These are phyloP conservation scores for Calephelis perditalis DNA, from an alignment of 2,888 invertebrate species.

Conservation along the genomic window DNA sequence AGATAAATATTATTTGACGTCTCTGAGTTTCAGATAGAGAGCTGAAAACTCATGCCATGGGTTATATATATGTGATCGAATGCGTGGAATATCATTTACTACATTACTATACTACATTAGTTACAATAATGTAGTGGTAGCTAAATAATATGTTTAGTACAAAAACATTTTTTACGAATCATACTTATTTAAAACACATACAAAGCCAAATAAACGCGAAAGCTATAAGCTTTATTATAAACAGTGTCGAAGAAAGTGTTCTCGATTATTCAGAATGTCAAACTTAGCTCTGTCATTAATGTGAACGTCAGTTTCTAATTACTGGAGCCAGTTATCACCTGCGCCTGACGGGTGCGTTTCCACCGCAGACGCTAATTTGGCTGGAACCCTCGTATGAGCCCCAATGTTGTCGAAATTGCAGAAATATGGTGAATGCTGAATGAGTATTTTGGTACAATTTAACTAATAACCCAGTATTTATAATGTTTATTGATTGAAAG, in stretches of 20 bases:
- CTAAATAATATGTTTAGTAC: too few relatives aligned
- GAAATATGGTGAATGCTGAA: neutral
- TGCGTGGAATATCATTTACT: too few relatives aligned
- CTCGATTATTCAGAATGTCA: constrained; percentile 41
- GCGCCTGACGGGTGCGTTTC: constrained; percentile 60
- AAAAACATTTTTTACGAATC: too few relatives aligned
- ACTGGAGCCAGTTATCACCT: constrained; percentile 71
- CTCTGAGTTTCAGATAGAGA: too few relatives aligned
- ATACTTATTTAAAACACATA: neutral
- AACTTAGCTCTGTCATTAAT: constrained; percentile 66
- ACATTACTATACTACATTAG: too few relatives aligned
- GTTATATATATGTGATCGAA: too few relatives aligned
- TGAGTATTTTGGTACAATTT: too few relatives aligned
- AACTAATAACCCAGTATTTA: too few relatives aligned
- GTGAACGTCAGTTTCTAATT: constrained; percentile 68
- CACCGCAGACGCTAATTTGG: constrained; percentile 39
- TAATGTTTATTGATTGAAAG: too few relatives aligned
- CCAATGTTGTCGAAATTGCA: constrained; percentile 18
- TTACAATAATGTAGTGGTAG: too few relatives aligned
- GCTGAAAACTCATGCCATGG: too few relatives aligned
- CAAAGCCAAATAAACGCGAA: neutral
- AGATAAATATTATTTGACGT: too few relatives aligned
- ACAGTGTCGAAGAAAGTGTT: constrained; percentile 14
- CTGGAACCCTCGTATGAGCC: constrained; percentile 22
- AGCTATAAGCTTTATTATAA: neutral